Base-by-base conservation (phyloP, 2,888 invertebrate species). In the Perizoma affinitatum region DNA sequence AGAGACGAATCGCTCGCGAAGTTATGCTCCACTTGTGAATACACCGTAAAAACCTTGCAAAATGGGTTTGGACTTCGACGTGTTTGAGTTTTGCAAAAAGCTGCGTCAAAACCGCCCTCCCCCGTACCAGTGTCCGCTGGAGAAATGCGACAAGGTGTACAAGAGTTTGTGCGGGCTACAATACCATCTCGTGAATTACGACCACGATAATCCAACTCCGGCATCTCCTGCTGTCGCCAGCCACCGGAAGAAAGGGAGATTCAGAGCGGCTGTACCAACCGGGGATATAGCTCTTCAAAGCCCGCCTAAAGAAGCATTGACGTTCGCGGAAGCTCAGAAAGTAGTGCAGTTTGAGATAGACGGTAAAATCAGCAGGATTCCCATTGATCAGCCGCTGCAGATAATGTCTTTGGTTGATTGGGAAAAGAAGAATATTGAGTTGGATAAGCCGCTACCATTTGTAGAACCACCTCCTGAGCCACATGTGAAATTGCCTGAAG, bases 281-380 rank as follows among this genome's bases (percentile, higher is more conserved):
- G 94, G 93, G 0, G 91, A 93, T 63, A 88, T 93, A 60, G 90
- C 88, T 3, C 82, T 92, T 4, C 92, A 90, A 68, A 88, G 93
- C 61, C 92, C 93, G 7, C 93, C 93, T 2, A 94, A 95, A 72
- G 96, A 96, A 79, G 95, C 95, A 9, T 88, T 97, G 52, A 96
- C 96, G 9, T 97, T 96, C 79, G 96, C 96, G 38, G 97, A 97
- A 79, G 95, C 96, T 4, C 97, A 97, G 80, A 96, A 96, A 88
- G 94, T 96, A 68, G 96, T 98, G 0, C 97, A 97, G 81, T 96
- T 97, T 77, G 97, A 97, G 78, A 93, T 97, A n/a, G 96, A 97
- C 82, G 96, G 96, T 0, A 95, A 95, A 82, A 94, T 95, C 58
- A 95, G 96, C 59, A 93, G 96, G 65, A 88, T 94, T 60, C 91